phyloP scores from a whole-genome alignment of 1,140 invertebrate genomes.

The Adoxophyes honmai region DNA sequence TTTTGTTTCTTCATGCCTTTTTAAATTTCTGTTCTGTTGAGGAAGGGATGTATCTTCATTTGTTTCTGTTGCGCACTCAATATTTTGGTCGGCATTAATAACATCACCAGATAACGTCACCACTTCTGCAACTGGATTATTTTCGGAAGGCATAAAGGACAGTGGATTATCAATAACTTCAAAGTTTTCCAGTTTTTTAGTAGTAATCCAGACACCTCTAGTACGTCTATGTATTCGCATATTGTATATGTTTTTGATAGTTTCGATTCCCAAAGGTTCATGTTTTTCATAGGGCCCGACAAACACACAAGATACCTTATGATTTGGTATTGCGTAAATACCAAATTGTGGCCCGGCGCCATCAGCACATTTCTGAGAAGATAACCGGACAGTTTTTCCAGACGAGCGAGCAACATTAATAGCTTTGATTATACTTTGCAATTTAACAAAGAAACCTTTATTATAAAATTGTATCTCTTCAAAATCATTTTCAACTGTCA shows the following conservation, averaged over 20 bases:
- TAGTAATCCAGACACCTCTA: slow-evolving; percentile 60
- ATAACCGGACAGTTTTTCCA: slow-evolving; percentile 59
- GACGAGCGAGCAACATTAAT: slow-evolving; percentile 50
- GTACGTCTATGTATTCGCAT: slow-evolving; percentile 30
- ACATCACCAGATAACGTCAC: slow-evolving; percentile 26
- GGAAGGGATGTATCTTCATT: not conserved
- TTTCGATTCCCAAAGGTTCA: slow-evolving; percentile 60
- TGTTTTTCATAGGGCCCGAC: slow-evolving; percentile 62
- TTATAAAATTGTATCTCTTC: slow-evolving; percentile 58
- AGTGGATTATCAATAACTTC: slow-evolving; percentile 62
- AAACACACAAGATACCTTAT: slow-evolving; percentile 49
- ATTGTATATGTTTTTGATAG: slow-evolving; percentile 34
- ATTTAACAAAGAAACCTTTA: slow-evolving; percentile 64
- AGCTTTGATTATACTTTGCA: slow-evolving; percentile 56
- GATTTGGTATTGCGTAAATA: slow-evolving; percentile 60
- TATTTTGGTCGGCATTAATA: not conserved
- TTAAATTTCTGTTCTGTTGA: not conserved
- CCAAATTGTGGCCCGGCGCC: slow-evolving; percentile 50
- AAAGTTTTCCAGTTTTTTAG: slow-evolving; percentile 55
- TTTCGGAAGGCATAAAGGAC: slow-evolving; percentile 43
- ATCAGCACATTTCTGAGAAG: slow-evolving; percentile 45
- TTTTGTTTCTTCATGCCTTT: slow-evolving; percentile 17
- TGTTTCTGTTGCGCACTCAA: not conserved
- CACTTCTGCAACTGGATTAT: slow-evolving; percentile 26
- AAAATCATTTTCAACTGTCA: slow-evolving; percentile 67